Percentiles rank a stretch among this genome's conserved stretches.
phyloP scores from a whole-genome alignment of 2,888 invertebrate genomes.

The Heliconius hortense region DNA sequence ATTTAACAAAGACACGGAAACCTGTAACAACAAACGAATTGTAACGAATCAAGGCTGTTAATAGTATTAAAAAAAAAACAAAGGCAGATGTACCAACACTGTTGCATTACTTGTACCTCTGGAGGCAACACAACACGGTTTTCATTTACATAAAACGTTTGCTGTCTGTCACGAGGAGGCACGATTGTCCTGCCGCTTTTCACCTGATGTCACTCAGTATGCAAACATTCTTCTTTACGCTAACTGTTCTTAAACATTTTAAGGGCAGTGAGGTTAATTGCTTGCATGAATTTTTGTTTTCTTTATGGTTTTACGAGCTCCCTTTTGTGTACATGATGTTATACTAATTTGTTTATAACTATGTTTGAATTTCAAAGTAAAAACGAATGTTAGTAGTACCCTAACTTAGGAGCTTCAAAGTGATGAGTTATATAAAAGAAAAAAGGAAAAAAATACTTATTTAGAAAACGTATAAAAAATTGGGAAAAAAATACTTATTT shows the following conservation, averaged over 20 bases:
- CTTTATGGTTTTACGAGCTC: constrained; percentile 32
- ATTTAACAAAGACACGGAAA: neutral
- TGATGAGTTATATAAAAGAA: neutral
- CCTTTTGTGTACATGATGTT: constrained; percentile 23
- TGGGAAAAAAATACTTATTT: no score
- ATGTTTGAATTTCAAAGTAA: neutral
- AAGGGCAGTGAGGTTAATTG: constrained; percentile 51
- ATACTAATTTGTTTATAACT: constrained; percentile 24
- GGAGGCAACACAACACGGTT: constrained; percentile 52
- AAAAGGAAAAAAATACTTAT: no score
- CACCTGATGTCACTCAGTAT: constrained; percentile 70
- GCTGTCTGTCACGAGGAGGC: constrained; percentile 54
- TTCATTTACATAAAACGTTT: constrained; percentile 64
- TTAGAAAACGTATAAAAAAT: no score
- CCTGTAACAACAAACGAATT: neutral
- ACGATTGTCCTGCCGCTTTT: constrained; percentile 62
- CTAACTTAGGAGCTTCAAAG: neutral
- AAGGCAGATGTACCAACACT: neutral
- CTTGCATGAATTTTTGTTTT: constrained; percentile 44
- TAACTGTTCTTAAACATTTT: constrained; percentile 55
- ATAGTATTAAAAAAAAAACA: constrained; percentile 7
- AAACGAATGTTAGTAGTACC: neutral
- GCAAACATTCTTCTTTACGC: constrained; percentile 56
- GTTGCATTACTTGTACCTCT: constrained; percentile 31
- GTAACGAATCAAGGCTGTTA: neutral